Evolutionary conservation across 2,113 vertebrate species (phyloP).

Genomic region (Mus musculus): DNA sequence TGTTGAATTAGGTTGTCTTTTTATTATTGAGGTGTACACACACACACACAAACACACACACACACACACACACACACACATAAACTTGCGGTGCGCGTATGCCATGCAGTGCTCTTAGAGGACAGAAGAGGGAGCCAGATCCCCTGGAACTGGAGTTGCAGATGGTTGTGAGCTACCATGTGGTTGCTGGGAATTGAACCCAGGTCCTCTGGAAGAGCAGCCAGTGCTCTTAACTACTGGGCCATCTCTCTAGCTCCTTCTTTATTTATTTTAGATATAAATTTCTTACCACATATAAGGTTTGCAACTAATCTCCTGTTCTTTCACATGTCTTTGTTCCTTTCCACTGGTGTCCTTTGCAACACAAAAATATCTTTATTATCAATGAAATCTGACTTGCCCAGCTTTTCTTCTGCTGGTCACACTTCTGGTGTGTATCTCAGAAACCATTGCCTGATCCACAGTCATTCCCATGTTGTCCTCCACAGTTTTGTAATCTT

Average conservation of each 20-base stretch:
- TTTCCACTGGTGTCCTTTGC: neutral
- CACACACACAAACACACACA: too few relatives aligned
- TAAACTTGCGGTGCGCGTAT: too few relatives aligned
- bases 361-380: conserved; percentile 15
- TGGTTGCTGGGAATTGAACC: neutral
- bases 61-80: too few relatives aligned
- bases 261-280: neutral
- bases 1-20: neutral
- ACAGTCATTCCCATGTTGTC: neutral
- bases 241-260: neutral
- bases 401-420: neutral
- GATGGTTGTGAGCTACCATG: neutral
- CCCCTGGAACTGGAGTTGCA: neutral
- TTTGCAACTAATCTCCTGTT: neutral
- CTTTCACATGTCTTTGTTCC: neutral
- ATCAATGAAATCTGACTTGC: neutral
- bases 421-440: neutral
- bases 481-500: neutral
- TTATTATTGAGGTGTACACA: neutral
- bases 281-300: neutral
- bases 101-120: neutral
- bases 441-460: neutral
- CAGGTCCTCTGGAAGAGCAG: neutral
- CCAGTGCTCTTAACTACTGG: neutral
- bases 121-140: neutral